Evolutionary conservation across 2,888 invertebrate species (phyloP).

Genomic region (Ornithoptera alexandrae): DNA sequence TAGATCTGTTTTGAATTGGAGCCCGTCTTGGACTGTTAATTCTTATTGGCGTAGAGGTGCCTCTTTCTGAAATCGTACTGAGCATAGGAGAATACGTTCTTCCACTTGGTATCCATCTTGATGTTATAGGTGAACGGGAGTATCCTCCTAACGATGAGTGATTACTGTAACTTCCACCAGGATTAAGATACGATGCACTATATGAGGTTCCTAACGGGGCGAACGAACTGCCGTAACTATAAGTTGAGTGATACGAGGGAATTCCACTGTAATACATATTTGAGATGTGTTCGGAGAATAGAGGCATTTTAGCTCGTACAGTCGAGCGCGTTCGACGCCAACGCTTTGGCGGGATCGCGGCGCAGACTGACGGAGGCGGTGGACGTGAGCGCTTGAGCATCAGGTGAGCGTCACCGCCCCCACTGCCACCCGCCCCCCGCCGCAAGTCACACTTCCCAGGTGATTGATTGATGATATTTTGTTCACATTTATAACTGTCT

Average conservation of each 20-base stretch:
- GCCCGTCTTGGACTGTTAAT: constrained; percentile 68
- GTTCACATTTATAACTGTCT: constrained; percentile 61
- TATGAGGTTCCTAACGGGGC: constrained; percentile 59
- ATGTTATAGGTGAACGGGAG: constrained; percentile 69
- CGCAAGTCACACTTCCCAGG: constrained; percentile 48
- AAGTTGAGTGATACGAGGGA: constrained; percentile 73
- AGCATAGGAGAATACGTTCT: constrained; percentile 86
- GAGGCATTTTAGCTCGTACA: constrained; percentile 78
- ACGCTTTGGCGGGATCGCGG: constrained; percentile 49
- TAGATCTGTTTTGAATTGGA: constrained; percentile 60
- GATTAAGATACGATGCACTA: constrained; percentile 76
- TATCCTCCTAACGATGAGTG: constrained; percentile 78
- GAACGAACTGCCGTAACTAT: constrained; percentile 70
- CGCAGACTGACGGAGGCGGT: constrained; percentile 52
- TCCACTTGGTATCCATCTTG: constrained; percentile 63
- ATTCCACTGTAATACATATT: constrained; percentile 78
- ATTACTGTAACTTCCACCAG: constrained; percentile 70
- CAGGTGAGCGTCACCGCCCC: constrained; percentile 52
- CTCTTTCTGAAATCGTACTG: constrained; percentile 83
- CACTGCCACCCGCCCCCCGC: constrained; percentile 42
- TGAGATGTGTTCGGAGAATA: constrained; percentile 84
- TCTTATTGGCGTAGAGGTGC: constrained; percentile 60
- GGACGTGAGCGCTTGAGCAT: constrained; percentile 43
- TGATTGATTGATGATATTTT: constrained; percentile 72
- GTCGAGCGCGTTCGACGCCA: constrained; percentile 47